phyloP scores from a whole-genome alignment of 2,888 invertebrate species.

The Schizaphis graminum region DNA sequence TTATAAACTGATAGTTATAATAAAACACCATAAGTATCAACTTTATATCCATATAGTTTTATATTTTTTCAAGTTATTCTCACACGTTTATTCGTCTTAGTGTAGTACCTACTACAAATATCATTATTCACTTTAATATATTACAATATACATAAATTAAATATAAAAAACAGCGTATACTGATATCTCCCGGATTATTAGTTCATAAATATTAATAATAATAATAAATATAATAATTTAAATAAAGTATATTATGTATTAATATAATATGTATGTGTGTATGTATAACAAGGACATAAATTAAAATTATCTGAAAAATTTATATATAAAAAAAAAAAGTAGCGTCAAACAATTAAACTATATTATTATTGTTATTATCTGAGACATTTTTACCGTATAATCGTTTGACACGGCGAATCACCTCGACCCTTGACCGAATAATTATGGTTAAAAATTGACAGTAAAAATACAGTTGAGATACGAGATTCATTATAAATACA shows the following conservation, averaged over 20 bases:
- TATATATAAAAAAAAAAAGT: conserved; percentile 23
- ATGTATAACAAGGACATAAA: conserved; percentile 5
- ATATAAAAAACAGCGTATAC: not conserved
- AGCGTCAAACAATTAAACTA: conserved; percentile 32
- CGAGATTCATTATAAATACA: conserved; percentile 5
- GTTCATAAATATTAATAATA: not conserved
- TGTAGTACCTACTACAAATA: not conserved
- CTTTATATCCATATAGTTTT: too few relatives aligned
- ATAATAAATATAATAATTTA: not conserved
- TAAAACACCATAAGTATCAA: too few relatives aligned
- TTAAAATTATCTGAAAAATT: conserved; percentile 59
- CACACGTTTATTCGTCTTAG: too few relatives aligned
- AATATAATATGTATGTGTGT: too few relatives aligned
- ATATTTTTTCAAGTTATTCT: too few relatives aligned
- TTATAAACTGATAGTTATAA: too few relatives aligned
- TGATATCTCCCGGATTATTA: not conserved
- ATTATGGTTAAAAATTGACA: conserved; percentile 46
- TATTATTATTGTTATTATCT: conserved; percentile 46
- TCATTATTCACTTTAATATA: not conserved
- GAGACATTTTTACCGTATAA: conserved; percentile 57
- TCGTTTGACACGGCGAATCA: conserved; percentile 35
- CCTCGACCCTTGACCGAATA: conserved; percentile 49
- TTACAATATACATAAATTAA: not conserved
- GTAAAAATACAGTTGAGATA: conserved; percentile 41
- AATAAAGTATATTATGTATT: not conserved